Percentiles rank a stretch among this genome's conserved stretches.
Evolutionary conservation across 1,140 invertebrate species (phyloP).

Genomic region (Pseudomyrmex pallidus): DNA sequence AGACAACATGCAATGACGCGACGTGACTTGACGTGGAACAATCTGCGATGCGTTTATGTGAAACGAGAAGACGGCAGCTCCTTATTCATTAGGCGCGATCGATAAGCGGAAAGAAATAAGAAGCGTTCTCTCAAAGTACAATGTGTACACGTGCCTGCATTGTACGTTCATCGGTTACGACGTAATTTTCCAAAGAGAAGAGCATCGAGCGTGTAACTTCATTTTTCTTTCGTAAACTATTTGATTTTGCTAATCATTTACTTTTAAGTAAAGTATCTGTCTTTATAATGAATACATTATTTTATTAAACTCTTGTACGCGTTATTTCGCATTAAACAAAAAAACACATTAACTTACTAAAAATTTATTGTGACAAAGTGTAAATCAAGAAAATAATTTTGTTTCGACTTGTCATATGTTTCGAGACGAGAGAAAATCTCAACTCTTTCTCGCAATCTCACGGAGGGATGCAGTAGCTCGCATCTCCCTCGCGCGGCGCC

Average conservation of each 20-base stretch:
- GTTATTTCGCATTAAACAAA: too few relatives aligned
- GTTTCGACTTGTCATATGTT: background rate
- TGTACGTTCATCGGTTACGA: background rate
- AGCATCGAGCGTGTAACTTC: background rate
- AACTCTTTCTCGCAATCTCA: too few relatives aligned
- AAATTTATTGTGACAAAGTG: background rate
- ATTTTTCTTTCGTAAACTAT: background rate
- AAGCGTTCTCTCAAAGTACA: background rate
- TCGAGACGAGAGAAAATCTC: background rate
- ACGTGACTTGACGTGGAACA: slow-evolving; percentile 44
- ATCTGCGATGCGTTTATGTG: slow-evolving; percentile 18
- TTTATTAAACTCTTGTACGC: too few relatives aligned
- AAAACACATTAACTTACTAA: background rate
- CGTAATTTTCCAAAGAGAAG: background rate
- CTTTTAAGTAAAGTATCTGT: too few relatives aligned
- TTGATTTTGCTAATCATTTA: too few relatives aligned
- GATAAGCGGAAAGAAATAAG: background rate
- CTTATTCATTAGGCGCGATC: slow-evolving; percentile 27
- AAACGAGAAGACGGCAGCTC: slow-evolving; percentile 36
- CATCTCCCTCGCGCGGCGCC: slow-evolving; percentile 36
- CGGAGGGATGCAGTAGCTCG: background rate
- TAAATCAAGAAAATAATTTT: too few relatives aligned
- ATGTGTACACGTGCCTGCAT: slow-evolving; percentile 8
- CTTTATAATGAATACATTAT: too few relatives aligned
- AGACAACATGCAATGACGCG: slow-evolving; percentile 51